Evolutionary conservation across 1,140 invertebrate species (phyloP), one percentile per base, ranked within the genome.

Genomic region (Diorhabda sublineata): DNA sequence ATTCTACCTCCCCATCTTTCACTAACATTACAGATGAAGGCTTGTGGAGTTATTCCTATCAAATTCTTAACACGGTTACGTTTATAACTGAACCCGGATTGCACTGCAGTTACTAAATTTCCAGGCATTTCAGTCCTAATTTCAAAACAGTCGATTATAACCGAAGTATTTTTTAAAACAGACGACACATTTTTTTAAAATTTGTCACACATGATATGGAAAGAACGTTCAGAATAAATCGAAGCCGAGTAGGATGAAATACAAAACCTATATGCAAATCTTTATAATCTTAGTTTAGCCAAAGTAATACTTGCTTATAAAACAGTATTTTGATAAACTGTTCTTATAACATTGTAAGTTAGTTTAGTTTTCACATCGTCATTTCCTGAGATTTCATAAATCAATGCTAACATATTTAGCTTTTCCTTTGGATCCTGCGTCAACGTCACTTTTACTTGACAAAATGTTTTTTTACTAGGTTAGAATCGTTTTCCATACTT

Each of bases 381-480:
- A 44, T 66, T 69, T 61, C 66, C 63, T 6, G 64, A 9, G 45
- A 52, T 61, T 47, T 70, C 45, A 45, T 65, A 44, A 26, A 71
- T 42, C 47, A 71, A 69, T 26, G 45, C 70, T 69, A 6, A 65
- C 62, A 58, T 47, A 6, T 41, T 72, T 57, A 66, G 69, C 69
- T 52, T 52, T 42, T 11, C 42, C 58, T 66, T 5, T 52, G 2
- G 8, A 52, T 52, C 8, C 5, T 52, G 45, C 8, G 45, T 8
- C 8, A 52, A 52, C 8, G 45, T 52, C 8, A 52, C 45, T 52
- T 1, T 52, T 5, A 5, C 45, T 52, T 52, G 5, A 52, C 5
- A 5, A 8, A 52, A 52, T 52, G 45, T 8, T 5, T 52, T 8
- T 52, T 5, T 5, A 52, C 47, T 52, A 52, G 47, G 9, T 9